Evolutionary conservation across 2,113 vertebrate genomes (phyloP), one percentile per base, ranked within the genome.

Genomic region (Rissa tridactyla): DNA sequence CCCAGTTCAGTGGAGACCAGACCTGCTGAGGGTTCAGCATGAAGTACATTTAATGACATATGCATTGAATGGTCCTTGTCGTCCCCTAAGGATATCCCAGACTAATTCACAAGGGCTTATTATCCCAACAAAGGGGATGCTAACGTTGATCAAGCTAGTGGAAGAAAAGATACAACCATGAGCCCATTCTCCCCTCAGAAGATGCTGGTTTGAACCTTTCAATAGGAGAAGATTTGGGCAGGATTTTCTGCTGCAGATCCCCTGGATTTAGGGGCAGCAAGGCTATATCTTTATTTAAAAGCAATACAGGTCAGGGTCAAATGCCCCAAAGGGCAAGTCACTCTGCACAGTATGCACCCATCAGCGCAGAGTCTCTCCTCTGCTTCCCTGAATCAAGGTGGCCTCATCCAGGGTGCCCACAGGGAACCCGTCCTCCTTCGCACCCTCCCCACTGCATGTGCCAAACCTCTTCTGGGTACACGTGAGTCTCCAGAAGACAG

Each of bases 401-500:
- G 25, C 15, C 47, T 68, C 42, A 58, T 22, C 14, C 19, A 71
- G 29, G 21, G 25, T 69, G 32, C 12, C 15, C 2, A 2, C 3
- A 1, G n/a, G 83, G 54, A 92, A 12, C 25, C 22, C 25, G 42
- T 46, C 23, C 40, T 86, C 7, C 17, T 78, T 83, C 81, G 5
- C 44, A 88, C 23, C 5, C 30, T 61, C 2, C 0, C 26, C 25
- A 30, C 18, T 14, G 7, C 25, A 25, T 1, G 9, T 22, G 49
- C 14, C 34, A 87, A 58, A 47, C n/a, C 26, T 34, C 60, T 64
- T 60, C 61, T 40, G 57, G 20, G 47, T 58, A 12, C 7, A 1
- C 3, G 1, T 15, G 4, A 22, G 26, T 13, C 20, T 69, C 54
- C 42, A 88, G 49, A 82, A 90, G 13, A 40, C 30, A 95, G 46